Evolutionary conservation across 2,888 invertebrate genomes (phyloP), one percentile per base, ranked within the genome.

Genomic region (Limenitis arthemis): DNA sequence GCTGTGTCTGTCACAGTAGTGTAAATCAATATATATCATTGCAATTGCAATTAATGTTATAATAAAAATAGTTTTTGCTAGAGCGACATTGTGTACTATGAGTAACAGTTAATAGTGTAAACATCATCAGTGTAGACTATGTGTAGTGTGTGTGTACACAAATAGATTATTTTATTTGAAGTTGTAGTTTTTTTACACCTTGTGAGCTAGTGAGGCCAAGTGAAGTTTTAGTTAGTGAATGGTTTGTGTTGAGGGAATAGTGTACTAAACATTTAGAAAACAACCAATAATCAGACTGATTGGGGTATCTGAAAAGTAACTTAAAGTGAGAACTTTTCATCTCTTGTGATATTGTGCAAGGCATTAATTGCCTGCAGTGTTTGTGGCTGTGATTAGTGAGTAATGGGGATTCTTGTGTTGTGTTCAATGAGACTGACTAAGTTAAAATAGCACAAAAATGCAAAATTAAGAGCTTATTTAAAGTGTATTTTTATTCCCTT

Each of bases 101-200:
- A 65, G 70, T 68, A 66, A 59, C 66, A 66, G 69, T 69, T 73
- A 75, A 63, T 72, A 77, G 80, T 82, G 80, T 80, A 77, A 64
- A 64, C 63, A 64, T 66, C 66, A 70, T 74, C 74, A 81, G 84
- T 82, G 84, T 79, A 82, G 79, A 81, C 81, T 79, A 79, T 75
- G 86, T 86, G 85, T 85, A 79, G 84, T 86, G 86, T 85, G 82
- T 77, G 85, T 83, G 81, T 70, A 73, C 67, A 70, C 75, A 66
- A 66, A 86, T 85, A 86, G 84, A 86, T 71, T 75, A 77, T 83
- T 76, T 73, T 73, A 75, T 76, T 73, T 68, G 59, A 75, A 66
- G 72, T 75, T 81, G 82, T 85, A 71, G 82, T 85, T 85, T 85
- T 84, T 80, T 81, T 84, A 73, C 62, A 79, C 84, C 84, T 79